Base-by-base conservation (phyloP, 2,888 invertebrate species). In the Blastobasis lacticolella region DNA sequence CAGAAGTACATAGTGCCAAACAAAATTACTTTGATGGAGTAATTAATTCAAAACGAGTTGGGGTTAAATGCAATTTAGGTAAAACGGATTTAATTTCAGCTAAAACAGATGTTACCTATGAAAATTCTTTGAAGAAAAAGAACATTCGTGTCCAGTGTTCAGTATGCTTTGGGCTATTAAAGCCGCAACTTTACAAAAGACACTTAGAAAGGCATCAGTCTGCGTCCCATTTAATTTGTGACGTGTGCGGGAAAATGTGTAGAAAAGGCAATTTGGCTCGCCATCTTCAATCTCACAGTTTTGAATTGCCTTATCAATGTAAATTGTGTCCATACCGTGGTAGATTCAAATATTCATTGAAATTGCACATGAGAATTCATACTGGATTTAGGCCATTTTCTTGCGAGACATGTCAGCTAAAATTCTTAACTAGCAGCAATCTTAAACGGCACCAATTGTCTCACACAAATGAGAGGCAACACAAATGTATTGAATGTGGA, bases 181-280 rank as follows among this genome's bases (percentile, higher is more conserved):
- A 71, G 10, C 46, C 63, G 10, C 67, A 69, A n/a, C 59, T 70
- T 43, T 75, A 67, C 49, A 62, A 70, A 51, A 70, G 64, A 50
- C 75, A 77, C 58, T 56, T 71, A 48, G 55, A 54, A 0, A 53
- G 69, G 37, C 75, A 75, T 49, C 57, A 67, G 50, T 65, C 69
- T 5, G 60, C 66, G 10, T 64, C 73, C 3, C 78, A 77, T 52
- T 58, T 76, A 63, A 66, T 81, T 3, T 81, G 81, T 59, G 79
- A 81, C 52, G 58, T 80, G 0, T 81, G 81, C 54, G 81, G 81
- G 1, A 80, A 78, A 52, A 72, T 76, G 37, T 81, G 77, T 52
- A 59, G 78, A 47, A 80, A 80, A 62, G 78, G 78, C 10, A 79
- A 81, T 57, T 63, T 81, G 41, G 47, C 67, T 0, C 61, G 78